Evolutionary conservation across 2,888 invertebrate genomes (phyloP), one percentile per base, ranked within the genome.

Genomic region (Priapulus caudatus): DNA sequence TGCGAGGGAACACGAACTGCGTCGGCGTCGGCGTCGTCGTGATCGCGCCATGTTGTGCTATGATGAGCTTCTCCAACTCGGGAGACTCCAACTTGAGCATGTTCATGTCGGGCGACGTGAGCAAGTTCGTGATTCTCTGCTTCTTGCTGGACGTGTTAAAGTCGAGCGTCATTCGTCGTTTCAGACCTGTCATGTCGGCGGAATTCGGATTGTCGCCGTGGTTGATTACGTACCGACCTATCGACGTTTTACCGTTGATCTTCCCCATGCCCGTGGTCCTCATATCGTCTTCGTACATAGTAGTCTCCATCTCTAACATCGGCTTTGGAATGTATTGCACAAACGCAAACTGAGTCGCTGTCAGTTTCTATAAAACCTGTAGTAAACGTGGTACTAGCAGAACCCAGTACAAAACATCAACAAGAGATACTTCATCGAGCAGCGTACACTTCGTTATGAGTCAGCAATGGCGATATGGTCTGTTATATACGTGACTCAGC

Each of bases 51-150:
- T 70, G 68, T 4, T 70, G 71, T 23, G 64, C 51, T 60, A 89
- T 79, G 62, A 93, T 82, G 65, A 92, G 78, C 66, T 85, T 86
- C 69, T 93, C 93, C 54, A 93, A 73, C 67, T 93, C 92, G 0
- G 92, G 92, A 0, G 90, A 85, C 43, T 82, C 86, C 46, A 93
- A 74, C 71, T 86, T 89, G 61, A 86, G 74, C 79, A 83, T 82
- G 68, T 86, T 82, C 47, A 90, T 73, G 71, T 92, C 90, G 1
- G 92, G 90, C 1, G 69, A 33, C 33, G 47, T 57, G 10, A 56
- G 45, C 4, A 86, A 76, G 44, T 83, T 79, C 51, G 57, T 58
- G 52, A 61, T 61, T 16, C 71, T 56, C 10, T 54, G 52, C 24
- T 52, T 22, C 23, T 59, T 59, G 46, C 49, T 15, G 20, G 57